Percentiles rank a stretch among this genome's conserved stretches.
phyloP scores from a whole-genome alignment of 2,888 invertebrate genomes.

The Gandaritis pyraliata region DNA sequence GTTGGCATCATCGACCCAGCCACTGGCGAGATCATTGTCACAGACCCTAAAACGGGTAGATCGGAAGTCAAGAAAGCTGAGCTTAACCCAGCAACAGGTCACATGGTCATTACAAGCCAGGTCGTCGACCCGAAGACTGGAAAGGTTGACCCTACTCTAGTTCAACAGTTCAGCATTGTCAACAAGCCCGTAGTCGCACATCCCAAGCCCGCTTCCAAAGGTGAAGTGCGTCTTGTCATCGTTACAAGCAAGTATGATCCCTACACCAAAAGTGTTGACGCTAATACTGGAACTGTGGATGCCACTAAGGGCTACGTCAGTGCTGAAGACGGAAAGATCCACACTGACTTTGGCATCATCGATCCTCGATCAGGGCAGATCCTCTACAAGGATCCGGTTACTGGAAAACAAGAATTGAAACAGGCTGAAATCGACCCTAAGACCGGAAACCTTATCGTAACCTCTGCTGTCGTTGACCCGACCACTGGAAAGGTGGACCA shows the following conservation, averaged over 20 bases:
- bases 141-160: constrained; percentile 84
- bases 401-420: constrained; percentile 86
- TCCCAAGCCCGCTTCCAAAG: constrained; percentile 68
- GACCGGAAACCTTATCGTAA: constrained; percentile 84
- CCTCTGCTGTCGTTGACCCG: constrained; percentile 84
- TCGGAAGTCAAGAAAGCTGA: constrained; percentile 84
- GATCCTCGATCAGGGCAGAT: constrained; percentile 85
- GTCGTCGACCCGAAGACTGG: constrained; percentile 84
- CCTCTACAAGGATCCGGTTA: constrained; percentile 84
- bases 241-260: constrained; percentile 84
- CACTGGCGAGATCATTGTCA: constrained; percentile 80
- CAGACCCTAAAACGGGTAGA: constrained; percentile 76
- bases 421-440: constrained; percentile 85
- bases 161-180: constrained; percentile 78
- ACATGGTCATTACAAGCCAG: constrained; percentile 83
- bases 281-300: constrained; percentile 80
- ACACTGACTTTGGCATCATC: constrained; percentile 84
- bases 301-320: constrained; percentile 82
- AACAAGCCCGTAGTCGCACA: constrained; percentile 73
- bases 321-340: constrained; percentile 82
- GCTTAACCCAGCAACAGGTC: constrained; percentile 82
- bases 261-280: constrained; percentile 84
- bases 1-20: constrained; percentile 87
- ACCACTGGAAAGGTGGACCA: constrained; percentile 85
- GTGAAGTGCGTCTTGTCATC: constrained; percentile 74